Percentiles rank a stretch among this genome's conserved stretches.
Evolutionary conservation across 2,888 invertebrate genomes (phyloP).

Genomic region (Criorhina ranunculi): DNA sequence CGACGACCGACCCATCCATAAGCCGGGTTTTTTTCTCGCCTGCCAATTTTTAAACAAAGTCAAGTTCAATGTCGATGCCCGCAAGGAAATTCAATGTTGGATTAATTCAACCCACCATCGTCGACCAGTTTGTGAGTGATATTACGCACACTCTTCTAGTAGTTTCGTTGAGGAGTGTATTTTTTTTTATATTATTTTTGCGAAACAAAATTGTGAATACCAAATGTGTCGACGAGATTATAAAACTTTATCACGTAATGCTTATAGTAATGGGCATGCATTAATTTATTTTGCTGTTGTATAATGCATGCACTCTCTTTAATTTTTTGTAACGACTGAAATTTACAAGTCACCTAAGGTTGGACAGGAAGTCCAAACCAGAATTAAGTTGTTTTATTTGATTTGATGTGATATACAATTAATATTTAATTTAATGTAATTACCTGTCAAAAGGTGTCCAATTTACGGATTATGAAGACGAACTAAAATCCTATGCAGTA

Average conservation of each 20-base stretch:
- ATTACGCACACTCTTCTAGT: not conserved
- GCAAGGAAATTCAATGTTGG: conserved; percentile 19
- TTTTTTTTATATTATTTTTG: conserved; percentile 15
- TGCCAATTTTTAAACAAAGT: conserved; percentile 31
- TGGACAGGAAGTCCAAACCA: conserved; percentile 7
- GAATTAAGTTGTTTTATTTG: not conserved
- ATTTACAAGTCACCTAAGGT: not conserved
- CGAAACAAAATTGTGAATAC: conserved; percentile 20
- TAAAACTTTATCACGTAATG: conserved; percentile 38
- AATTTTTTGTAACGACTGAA: conserved; percentile 8
- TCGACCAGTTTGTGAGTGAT: conserved; percentile 4
- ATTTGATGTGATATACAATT: not conserved
- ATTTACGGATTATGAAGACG: no score
- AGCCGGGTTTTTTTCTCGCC: conserved; percentile 13
- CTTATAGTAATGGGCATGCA: conserved; percentile 41
- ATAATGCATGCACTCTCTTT: conserved; percentile 47
- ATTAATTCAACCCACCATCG: not conserved
- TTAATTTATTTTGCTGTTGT: conserved; percentile 35
- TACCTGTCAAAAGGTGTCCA: not conserved
- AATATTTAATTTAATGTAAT: conserved; percentile 5
- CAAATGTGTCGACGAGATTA: conserved; percentile 15
- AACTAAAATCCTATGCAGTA: not conserved
- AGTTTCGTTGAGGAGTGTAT: not conserved
- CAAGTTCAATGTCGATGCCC: conserved; percentile 48
- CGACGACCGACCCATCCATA: conserved; percentile 6